Conservation (phyloP, 2,888 invertebrate genomes). For the Synergus gifuensis region DNA sequence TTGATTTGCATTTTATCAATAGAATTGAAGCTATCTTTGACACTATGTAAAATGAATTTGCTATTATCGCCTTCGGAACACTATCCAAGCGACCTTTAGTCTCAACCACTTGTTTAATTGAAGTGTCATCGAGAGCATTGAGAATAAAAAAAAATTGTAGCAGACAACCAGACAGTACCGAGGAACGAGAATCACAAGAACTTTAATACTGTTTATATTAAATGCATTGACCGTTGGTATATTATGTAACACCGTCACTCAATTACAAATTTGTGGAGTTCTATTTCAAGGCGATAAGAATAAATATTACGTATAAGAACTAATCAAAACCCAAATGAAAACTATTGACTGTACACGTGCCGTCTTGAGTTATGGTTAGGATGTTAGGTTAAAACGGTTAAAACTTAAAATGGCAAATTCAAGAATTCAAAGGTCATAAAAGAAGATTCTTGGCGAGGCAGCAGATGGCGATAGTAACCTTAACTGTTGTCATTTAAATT, state of each 20-base stretch:
- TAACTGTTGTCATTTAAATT: too few species aligned
- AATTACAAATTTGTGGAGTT: background rate
- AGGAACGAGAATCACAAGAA: background rate
- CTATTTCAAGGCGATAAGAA: too few species aligned
- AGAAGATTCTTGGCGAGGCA: too few species aligned
- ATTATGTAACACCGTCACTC: background rate
- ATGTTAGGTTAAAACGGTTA: too few species aligned
- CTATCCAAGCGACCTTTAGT: constrained; percentile 16
- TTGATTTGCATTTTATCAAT: constrained; percentile 47
- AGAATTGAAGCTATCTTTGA: background rate
- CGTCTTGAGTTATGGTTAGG: too few species aligned
- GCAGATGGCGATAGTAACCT: too few species aligned
- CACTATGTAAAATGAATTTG: constrained; percentile 3
- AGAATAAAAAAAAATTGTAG: background rate
- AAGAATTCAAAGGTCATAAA: too few species aligned
- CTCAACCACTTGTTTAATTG: background rate
- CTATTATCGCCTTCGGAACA: background rate
- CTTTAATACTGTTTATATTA: background rate
- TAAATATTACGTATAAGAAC: too few species aligned
- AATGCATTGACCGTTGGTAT: background rate
- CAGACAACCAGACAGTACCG: background rate
- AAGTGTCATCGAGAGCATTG: background rate
- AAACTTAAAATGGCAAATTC: too few species aligned
- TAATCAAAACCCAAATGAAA: too few species aligned
- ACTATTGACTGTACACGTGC: too few species aligned